phyloP scores from a whole-genome alignment of 2,888 invertebrate genomes.

The Salpingus planirostris region DNA sequence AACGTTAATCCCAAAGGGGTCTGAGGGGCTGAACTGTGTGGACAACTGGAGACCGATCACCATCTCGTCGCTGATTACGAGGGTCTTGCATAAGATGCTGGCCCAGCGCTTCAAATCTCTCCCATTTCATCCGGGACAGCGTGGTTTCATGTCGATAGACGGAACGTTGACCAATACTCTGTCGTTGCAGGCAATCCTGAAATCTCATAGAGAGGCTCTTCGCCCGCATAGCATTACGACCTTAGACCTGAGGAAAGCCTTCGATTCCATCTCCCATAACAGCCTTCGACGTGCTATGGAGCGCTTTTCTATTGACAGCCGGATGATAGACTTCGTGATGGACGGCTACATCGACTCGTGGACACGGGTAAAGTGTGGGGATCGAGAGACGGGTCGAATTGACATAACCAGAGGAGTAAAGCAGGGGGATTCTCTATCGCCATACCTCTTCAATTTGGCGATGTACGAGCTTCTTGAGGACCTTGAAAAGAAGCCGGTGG shows the following conservation, averaged over 20 bases:
- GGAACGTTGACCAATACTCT: constrained; percentile 14
- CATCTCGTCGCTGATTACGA: constrained; percentile 9
- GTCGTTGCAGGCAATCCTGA: constrained; percentile 5
- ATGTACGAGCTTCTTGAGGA: constrained; percentile 20
- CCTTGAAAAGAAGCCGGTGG: not conserved
- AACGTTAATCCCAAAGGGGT: too few species aligned
- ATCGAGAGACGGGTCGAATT: constrained; percentile 1
- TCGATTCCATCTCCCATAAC: constrained; percentile 16
- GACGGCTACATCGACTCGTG: constrained; percentile 5
- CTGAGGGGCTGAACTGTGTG: too few species aligned
- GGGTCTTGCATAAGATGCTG: constrained; percentile 11
- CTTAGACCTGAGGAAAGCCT: constrained; percentile 17
- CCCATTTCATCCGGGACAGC: constrained; percentile 6
- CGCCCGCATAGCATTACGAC: constrained; percentile 4
- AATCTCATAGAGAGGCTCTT: constrained; percentile 1
- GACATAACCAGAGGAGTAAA: constrained; percentile 28
- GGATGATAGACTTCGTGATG: not conserved
- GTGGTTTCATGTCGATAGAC: constrained; percentile 13
- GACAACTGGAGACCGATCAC: constrained; percentile 18
- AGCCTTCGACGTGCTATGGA: constrained; percentile 10
- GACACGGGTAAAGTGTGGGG: constrained; percentile 3
- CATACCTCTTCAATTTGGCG: constrained; percentile 22
- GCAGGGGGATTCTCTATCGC: constrained; percentile 37
- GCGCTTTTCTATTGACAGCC: constrained; percentile 7
- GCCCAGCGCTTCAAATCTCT: constrained; percentile 9